Evolutionary conservation across 2,888 invertebrate genomes (phyloP), one percentile per base, ranked within the genome.

Genomic region (Harmothoe impar): DNA sequence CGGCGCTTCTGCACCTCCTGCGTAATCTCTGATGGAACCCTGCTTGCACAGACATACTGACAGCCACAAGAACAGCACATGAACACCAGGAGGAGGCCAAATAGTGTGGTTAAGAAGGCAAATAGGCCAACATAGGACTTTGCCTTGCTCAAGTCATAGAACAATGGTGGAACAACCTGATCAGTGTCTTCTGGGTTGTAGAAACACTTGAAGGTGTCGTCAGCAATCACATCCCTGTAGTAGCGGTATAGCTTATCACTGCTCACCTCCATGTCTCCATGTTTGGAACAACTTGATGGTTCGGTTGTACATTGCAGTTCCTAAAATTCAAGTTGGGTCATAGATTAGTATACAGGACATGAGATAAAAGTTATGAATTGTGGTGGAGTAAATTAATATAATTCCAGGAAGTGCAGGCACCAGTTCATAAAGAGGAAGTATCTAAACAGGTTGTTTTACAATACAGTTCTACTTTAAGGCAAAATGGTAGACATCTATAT

Each of bases 71-170:
- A 7, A 25, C 72, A 72, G 72, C 72, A 72, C 72, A 72, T 72
- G 72, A 72, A 72, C n/a, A 72, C 31, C 29, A 72, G 72, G n/a
- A 72, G 31, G n/a, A 72, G 72, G 7, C 29, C 72, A n/a, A 72
- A 15, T 1, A 72, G 3, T 23, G 29, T 29, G 25, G 31, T 29
- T 7, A 29, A 0, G 29, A 25, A 15, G 72, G 29, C 72, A 3
- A 72, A 15, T 7, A 72, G 72, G 72, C 5, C 25, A 25, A 29
- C 1, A 25, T 72, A 72, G 5, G 29, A 25, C 29, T 25, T 23
- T 29, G 72, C 72, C 31, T 72, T 72, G 72, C 29, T 25, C 3
- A 72, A 3, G 25, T 72, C 72, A 15, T 25, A 15, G 29, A n/a
- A 23, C 29, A n/a, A 7, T 29, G 72, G 31, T 29, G 15, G n/a